phyloP scores from a whole-genome alignment of 2,113 vertebrate species.

The Crotalus tigris region DNA sequence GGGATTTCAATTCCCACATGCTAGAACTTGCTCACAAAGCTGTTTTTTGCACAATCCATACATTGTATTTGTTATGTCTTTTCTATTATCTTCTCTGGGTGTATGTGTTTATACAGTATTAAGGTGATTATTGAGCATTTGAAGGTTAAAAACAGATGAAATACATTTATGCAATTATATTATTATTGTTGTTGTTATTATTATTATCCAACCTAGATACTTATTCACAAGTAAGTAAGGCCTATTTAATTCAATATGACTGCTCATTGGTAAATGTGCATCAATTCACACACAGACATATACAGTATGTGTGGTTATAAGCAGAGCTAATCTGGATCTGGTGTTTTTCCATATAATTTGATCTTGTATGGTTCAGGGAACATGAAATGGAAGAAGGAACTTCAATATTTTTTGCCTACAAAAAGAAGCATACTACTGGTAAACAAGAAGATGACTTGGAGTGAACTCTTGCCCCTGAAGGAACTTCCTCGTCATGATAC shows the following conservation, averaged over 20 bases:
- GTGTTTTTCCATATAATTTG: background rate
- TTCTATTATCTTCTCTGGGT: background rate
- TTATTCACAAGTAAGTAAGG: background rate
- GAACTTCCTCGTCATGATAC: background rate
- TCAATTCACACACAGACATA: background rate
- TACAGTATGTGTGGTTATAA: background rate
- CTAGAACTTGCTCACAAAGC: background rate
- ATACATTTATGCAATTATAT: background rate
- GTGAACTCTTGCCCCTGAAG: slow-evolving; percentile 3
- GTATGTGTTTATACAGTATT: background rate
- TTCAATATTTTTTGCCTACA: background rate
- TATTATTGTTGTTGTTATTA: background rate
- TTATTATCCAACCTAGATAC: background rate
- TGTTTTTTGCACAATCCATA: background rate
- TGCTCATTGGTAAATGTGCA: background rate
- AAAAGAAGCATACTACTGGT: background rate
- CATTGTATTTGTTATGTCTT: background rate
- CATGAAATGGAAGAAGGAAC: background rate
- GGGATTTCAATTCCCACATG: background rate
- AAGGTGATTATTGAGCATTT: background rate
- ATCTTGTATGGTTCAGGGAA: background rate
- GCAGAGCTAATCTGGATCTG: background rate
- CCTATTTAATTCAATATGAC: background rate
- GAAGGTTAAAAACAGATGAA: background rate
- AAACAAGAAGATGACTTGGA: background rate